phyloP scores from a whole-genome alignment of 1,140 invertebrate species.

The Sinonovacula constricta region DNA sequence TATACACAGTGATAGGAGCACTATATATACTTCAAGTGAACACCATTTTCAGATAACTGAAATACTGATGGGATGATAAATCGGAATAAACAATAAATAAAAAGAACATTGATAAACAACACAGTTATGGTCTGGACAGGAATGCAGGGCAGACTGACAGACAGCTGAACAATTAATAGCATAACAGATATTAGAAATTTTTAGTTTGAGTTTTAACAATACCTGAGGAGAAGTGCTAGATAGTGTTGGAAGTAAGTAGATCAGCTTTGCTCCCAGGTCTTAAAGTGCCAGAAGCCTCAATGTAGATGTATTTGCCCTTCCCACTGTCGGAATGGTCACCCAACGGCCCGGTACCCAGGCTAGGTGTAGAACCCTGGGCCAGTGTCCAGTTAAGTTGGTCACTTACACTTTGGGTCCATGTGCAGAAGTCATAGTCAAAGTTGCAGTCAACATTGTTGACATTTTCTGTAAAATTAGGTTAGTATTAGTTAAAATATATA shows the following conservation, averaged over 20 bases:
- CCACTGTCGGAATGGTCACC: constrained; percentile 77
- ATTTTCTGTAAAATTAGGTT: background rate
- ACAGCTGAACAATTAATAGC: no score
- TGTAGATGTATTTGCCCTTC: constrained; percentile 65
- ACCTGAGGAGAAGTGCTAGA: constrained; percentile 47
- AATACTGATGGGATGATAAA: no score
- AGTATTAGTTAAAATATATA: no score
- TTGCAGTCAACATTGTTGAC: constrained; percentile 44
- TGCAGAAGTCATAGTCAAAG: constrained; percentile 64
- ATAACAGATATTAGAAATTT: no score
- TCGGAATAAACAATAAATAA: no score
- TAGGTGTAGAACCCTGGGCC: constrained; percentile 54
- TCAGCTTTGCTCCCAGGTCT: constrained; percentile 61
- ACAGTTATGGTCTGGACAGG: no score
- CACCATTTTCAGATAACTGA: no score
- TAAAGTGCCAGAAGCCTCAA: constrained; percentile 57
- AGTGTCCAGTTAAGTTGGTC: constrained; percentile 67
- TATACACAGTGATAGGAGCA: no score
- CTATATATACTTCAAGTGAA: no score
- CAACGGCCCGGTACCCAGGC: constrained; percentile 74
- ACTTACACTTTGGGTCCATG: constrained; percentile 54
- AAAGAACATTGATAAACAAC: no score
- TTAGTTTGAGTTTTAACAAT: no score
- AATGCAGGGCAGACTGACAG: no score
- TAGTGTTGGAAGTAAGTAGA: constrained; percentile 56